These are phyloP conservation scores for Limenitis camilla DNA, from an alignment of 2,888 invertebrate species.

Conservation along the genomic window DNA sequence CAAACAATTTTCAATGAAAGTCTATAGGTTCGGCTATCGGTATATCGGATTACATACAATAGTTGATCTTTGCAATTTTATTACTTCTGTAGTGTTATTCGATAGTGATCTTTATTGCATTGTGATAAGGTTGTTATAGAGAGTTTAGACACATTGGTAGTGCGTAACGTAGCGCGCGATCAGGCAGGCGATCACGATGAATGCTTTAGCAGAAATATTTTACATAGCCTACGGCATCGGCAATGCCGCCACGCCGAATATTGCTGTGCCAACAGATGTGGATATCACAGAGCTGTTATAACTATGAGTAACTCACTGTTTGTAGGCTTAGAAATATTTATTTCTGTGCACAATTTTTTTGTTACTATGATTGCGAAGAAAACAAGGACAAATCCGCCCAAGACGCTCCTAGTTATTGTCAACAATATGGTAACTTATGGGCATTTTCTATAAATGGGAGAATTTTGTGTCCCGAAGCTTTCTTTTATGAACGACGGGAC, in stretches of 20 bases:
- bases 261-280: constrained; percentile 66
- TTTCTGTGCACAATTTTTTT: no score
- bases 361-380: no score
- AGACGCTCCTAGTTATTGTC: no score
- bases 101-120: constrained; percentile 37
- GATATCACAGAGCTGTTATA: constrained; percentile 32
- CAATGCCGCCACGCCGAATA: constrained; percentile 59
- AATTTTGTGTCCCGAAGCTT: no score
- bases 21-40: constrained; percentile 57
- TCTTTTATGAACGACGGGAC: no score
- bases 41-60: constrained; percentile 63
- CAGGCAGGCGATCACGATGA: constrained; percentile 70
- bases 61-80: constrained; percentile 46
- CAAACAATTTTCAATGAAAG: constrained; percentile 56
- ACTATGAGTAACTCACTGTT: not conserved
- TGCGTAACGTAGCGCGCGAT: constrained; percentile 58
- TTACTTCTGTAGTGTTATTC: constrained; percentile 17
- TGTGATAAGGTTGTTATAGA: constrained; percentile 32
- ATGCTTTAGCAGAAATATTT: constrained; percentile 74
- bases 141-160: constrained; percentile 37
- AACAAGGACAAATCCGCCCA: no score
- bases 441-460: no score
- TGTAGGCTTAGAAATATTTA: no score
- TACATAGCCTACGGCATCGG: constrained; percentile 66
- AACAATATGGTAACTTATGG: no score